phyloP scores from a whole-genome alignment of 2,113 vertebrate genomes.

The Vidua chalybeata region DNA sequence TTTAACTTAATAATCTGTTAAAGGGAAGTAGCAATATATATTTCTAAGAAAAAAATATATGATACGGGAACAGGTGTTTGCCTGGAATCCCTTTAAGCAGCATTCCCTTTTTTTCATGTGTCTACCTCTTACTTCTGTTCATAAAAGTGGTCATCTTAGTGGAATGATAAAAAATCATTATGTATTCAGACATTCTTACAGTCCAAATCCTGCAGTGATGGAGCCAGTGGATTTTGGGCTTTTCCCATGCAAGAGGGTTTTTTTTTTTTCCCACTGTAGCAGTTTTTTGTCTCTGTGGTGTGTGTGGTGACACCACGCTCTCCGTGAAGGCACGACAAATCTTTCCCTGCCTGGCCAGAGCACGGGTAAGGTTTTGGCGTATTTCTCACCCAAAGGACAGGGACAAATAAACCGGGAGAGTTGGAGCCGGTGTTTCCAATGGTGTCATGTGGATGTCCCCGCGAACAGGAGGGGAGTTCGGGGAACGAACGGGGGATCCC shows the following conservation, averaged over 20 bases:
- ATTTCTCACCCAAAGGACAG: not conserved
- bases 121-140: not conserved
- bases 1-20: not conserved
- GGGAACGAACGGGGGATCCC: not conserved
- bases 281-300: not conserved
- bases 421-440: accelerated
- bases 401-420: accelerated
- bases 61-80: not conserved
- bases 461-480: not conserved
- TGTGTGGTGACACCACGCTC: not conserved
- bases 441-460: not conserved
- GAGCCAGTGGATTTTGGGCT: not conserved
- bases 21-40: not conserved
- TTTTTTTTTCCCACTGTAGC: not conserved
- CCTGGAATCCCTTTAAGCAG: not conserved
- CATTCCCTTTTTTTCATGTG: not conserved
- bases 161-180: not conserved
- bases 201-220: not conserved
- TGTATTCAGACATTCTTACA: not conserved
- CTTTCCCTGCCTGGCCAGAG: not conserved
- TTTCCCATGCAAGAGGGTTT: accelerated
- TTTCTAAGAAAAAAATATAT: not conserved
- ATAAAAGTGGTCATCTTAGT: not conserved
- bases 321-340: not conserved
- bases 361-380: not conserved